These are phyloP conservation scores for Hafferia zeledoni DNA, from an alignment of 2,797 vertebrate species.

Conservation along the genomic window DNA sequence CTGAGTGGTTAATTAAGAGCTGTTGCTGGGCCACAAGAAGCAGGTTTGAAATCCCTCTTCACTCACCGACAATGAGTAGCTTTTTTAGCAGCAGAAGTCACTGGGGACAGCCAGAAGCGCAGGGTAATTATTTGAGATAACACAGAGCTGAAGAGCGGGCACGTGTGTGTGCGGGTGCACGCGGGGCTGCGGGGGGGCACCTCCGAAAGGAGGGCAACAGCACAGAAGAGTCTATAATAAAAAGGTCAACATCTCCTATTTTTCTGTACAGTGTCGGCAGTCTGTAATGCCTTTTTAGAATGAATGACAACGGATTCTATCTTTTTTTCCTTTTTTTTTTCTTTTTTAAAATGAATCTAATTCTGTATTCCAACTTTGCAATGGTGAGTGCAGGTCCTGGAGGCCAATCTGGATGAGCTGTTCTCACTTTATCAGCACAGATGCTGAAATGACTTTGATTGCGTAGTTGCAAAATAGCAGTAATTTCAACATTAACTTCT, in stretches of 20 bases:
- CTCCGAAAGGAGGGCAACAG: slow-evolving; percentile 80
- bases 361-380: slow-evolving; percentile 90
- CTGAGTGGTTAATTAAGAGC: slow-evolving; percentile 99
- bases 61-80: slow-evolving; percentile 86
- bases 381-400: slow-evolving; percentile 79
- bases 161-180: slow-evolving; percentile 45
- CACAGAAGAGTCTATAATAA: slow-evolving; percentile 83
- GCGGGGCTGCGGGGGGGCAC: slow-evolving; percentile 67
- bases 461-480: slow-evolving; percentile 81
- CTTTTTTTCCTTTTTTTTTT: slow-evolving; percentile 8
- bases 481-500: slow-evolving; percentile 78
- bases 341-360: slow-evolving; percentile 81
- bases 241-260: slow-evolving; percentile 95
- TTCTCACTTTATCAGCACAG: slow-evolving; percentile 85
- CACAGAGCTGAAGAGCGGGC: slow-evolving; percentile 84
- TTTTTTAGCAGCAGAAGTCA: slow-evolving; percentile 86
- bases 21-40: slow-evolving; percentile 94
- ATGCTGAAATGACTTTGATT: slow-evolving; percentile 86
- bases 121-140: slow-evolving; percentile 99
- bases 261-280: slow-evolving; percentile 84
- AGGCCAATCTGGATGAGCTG: slow-evolving; percentile 87
- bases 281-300: slow-evolving; percentile 89
- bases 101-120: slow-evolving; percentile 91
- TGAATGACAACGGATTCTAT: slow-evolving; percentile 86
- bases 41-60: slow-evolving; percentile 92